Evolutionary conservation across 1,140 invertebrate genomes (phyloP), one percentile per base, ranked within the genome.

Genomic region (Meteorus sp.): DNA sequence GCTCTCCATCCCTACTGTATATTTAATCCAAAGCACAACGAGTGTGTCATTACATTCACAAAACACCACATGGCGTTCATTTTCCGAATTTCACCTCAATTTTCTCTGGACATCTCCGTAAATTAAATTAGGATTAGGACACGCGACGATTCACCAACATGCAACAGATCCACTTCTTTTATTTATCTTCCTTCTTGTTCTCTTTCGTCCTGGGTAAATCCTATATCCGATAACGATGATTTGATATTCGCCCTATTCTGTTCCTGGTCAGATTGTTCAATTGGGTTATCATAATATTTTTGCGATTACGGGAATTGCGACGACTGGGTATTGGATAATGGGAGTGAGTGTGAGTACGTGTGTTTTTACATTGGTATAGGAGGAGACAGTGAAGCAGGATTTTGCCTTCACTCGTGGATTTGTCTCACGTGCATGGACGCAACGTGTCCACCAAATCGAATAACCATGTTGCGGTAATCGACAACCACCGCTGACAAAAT

Each of bases 231-330:
- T 76, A 76, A 76, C 72, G 74, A 75, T 75, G 69, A 76, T 76
- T 75, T 69, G 68, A 75, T 76, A 69, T 35, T 69, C 59, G 31
- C 48, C 19, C 44, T 44, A 51, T 23, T 39, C 13, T 53, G 45
- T 23, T 31, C 6, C 33, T 33, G 56, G 41, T 57, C 51, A 50
- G 62, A 67, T 61, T 62, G 67, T 41, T 45, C 67, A 72, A 75
- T 75, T 66, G 63, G 48, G 69, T 76, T 75, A 74, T 68, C 73
- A 72, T 75, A 76, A 76, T 75, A 74, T 75, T 73, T 73, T 69
- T 62, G 43, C 64, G 65, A 71, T 74, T 68, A 74, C 66, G 13
- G 43, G 27, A 25, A 48, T n/a, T 39, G n/a, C n/a, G n/a, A n/a
- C n/a, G n/a, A n/a, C n/a, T n/a, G n/a, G n/a, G n/a, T n/a, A n/a